phyloP scores from a whole-genome alignment of 2,888 invertebrate genomes.

The Netelia virgata region DNA sequence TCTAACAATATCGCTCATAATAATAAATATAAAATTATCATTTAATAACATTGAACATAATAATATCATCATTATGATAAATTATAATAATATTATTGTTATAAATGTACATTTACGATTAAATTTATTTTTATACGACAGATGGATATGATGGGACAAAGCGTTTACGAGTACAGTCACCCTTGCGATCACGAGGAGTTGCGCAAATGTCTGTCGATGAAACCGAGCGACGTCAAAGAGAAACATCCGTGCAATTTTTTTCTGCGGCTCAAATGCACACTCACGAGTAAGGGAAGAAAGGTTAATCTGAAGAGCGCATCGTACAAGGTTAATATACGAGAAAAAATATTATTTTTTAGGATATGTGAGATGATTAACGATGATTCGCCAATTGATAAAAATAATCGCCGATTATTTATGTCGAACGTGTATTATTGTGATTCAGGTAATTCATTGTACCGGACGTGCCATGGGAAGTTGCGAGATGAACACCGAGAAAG shows the following conservation, averaged over 20 bases:
- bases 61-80: too few relatives aligned
- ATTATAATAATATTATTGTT: too few relatives aligned
- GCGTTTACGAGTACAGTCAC: slow-evolving; percentile 96
- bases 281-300: slow-evolving; percentile 97
- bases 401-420: not conserved
- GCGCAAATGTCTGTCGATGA: slow-evolving; percentile 87
- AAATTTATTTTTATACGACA: slow-evolving; percentile 82
- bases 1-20: too few relatives aligned
- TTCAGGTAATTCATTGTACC: slow-evolving; percentile 94
- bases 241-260: slow-evolving; percentile 88
- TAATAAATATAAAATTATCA: too few relatives aligned
- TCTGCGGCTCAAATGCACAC: slow-evolving; percentile 96
- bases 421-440: not conserved
- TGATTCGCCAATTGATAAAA: too few relatives aligned
- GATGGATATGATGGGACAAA: slow-evolving; percentile 98
- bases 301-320: slow-evolving; percentile 98
- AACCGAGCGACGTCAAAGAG: slow-evolving; percentile 82
- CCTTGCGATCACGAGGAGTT: slow-evolving; percentile 98
- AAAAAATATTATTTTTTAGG: slow-evolving; percentile 12
- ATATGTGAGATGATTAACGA: not conserved
- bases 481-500: slow-evolving; percentile 41
- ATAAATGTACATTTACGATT: too few relatives aligned
- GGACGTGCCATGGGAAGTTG: slow-evolving; percentile 89
- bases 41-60: too few relatives aligned
- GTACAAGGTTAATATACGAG: slow-evolving; percentile 91